Evolutionary conservation across 2,888 invertebrate species (phyloP).

Genomic region (Brenthis ino): DNA sequence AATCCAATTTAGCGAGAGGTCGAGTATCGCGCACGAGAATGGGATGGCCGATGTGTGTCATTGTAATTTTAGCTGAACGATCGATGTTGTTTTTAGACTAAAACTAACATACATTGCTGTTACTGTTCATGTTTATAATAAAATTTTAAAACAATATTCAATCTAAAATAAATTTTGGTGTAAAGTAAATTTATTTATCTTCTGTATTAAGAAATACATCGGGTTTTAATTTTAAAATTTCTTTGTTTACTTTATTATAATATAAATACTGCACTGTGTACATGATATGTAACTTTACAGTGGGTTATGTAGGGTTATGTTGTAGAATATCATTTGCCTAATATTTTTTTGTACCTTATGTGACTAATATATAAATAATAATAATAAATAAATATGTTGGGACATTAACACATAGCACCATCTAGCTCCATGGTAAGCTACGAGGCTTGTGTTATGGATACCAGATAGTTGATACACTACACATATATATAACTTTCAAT

Average conservation of each 20-base stretch:
- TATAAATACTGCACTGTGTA: neutral
- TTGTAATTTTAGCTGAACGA: conserved; percentile 31
- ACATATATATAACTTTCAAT: no score
- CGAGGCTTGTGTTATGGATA: no score
- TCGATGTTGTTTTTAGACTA: conserved; percentile 24
- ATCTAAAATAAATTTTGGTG: neutral
- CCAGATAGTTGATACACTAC: no score
- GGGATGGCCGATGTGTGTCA: conserved; percentile 22
- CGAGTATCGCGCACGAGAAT: conserved; percentile 24
- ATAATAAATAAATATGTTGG: no score
- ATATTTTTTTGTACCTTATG: no score
- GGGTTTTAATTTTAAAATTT: neutral
- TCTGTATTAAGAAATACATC: neutral
- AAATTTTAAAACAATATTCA: conserved; percentile 6
- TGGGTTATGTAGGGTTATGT: no score
- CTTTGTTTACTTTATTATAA: neutral
- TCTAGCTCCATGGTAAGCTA: no score
- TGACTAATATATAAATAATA: no score
- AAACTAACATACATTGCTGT: conserved; percentile 23
- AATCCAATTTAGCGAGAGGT: conserved; percentile 29
- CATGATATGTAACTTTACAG: neutral
- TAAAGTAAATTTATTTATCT: neutral
- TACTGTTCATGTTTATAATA: conserved; percentile 12
- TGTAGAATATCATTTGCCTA: no score
- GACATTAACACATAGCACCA: no score